A percentile compares a stretch with the other conserved stretches of the same genome.
phyloP scores from a whole-genome alignment of 2,113 vertebrate species.

The Bujurquina vittata region DNA sequence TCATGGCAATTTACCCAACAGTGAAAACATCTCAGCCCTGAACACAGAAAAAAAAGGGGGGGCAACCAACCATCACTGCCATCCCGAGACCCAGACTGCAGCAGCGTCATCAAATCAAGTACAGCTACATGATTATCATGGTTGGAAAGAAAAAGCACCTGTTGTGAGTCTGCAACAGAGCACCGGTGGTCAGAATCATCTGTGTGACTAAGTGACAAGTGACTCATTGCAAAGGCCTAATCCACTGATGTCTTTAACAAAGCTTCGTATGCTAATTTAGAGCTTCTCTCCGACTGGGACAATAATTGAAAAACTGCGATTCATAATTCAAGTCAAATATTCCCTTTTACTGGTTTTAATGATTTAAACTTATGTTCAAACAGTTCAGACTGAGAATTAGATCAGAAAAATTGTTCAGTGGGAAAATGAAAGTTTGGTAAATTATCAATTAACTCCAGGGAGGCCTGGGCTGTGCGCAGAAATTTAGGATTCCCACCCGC shows the following conservation, averaged over 20 bases:
- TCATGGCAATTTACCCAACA: not conserved
- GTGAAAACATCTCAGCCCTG: not conserved
- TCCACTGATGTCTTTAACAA: constrained; percentile 23
- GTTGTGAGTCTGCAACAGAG: constrained; percentile 9
- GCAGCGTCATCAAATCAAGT: not conserved
- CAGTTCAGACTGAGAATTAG: constrained; percentile 3
- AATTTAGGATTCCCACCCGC: not conserved
- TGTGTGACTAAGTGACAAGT: constrained; percentile 23
- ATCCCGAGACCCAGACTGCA: not conserved
- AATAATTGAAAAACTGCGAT: constrained; percentile 39
- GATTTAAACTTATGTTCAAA: constrained; percentile 26
- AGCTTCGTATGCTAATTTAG: constrained; percentile 27
- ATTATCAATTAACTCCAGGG: not conserved
- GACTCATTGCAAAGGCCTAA: constrained; percentile 16
- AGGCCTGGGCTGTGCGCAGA: not conserved
- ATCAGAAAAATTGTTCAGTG: not conserved
- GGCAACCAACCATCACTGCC: not conserved
- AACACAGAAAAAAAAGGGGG: not conserved
- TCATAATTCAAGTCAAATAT: constrained; percentile 30
- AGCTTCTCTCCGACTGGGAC: constrained; percentile 2
- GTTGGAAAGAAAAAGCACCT: not conserved
- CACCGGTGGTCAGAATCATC: not conserved
- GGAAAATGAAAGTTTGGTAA: constrained; percentile 8
- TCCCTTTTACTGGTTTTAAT: constrained; percentile 30
- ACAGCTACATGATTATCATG: not conserved